These are phyloP conservation scores for Drosophila silvestris DNA, from an alignment of 2,888 invertebrate species.

Conservation along the genomic window DNA sequence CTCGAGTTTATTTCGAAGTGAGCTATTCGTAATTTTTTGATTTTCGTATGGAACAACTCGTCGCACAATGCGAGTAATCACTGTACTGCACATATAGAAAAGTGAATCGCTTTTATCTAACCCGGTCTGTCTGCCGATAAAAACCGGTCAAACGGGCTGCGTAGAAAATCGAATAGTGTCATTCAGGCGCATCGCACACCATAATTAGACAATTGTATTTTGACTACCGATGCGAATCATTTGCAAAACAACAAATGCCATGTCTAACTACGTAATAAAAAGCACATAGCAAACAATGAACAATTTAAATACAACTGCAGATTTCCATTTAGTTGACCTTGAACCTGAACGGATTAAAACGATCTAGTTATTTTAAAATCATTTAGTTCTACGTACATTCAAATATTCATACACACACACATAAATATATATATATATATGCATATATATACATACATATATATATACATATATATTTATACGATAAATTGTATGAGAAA, in stretches of 20 bases:
- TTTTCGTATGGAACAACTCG: not conserved
- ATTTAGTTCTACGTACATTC: not conserved
- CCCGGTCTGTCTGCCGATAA: constrained; percentile 29
- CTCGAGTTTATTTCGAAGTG: not conserved
- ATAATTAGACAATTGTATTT: constrained; percentile 30
- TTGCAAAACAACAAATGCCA: constrained; percentile 7
- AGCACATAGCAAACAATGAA: not conserved
- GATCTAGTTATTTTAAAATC: not conserved
- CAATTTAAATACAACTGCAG: not conserved
- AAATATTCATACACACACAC: not conserved
- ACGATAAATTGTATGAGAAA: not conserved
- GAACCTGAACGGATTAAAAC: constrained; percentile 55
- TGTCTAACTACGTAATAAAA: constrained; percentile 11
- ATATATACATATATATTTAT: not conserved
- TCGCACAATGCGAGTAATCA: not conserved
- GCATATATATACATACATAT: not conserved
- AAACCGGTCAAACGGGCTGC: constrained; percentile 42
- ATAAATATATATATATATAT: not conserved
- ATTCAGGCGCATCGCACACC: constrained; percentile 7
- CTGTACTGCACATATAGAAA: constrained; percentile 7
- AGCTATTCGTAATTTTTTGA: not conserved
- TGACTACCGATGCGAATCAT: constrained; percentile 2
- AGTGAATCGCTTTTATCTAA: constrained; percentile 25
- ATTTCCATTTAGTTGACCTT: constrained; percentile 55
- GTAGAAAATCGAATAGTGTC: constrained; percentile 19